phyloP scores from a whole-genome alignment of 2,888 invertebrate species.

The Cactoblastis cactorum region DNA sequence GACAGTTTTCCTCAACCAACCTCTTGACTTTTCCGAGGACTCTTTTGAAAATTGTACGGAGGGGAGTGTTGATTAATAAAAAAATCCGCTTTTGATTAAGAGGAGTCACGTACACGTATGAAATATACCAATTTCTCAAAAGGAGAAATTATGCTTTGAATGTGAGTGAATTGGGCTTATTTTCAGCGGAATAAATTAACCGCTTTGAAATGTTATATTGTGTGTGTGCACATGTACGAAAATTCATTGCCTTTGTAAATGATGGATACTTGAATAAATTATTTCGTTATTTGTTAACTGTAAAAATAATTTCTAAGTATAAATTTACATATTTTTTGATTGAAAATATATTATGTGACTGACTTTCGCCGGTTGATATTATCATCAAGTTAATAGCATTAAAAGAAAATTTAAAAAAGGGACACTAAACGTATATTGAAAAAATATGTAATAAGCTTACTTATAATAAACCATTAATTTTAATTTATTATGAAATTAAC shows the following conservation, averaged over 20 bases:
- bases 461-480: too few relatives aligned
- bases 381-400: too few relatives aligned
- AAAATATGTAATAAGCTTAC: too few relatives aligned
- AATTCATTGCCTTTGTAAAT: neutral
- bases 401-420: too few relatives aligned
- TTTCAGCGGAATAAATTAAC: constrained; percentile 1
- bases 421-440: too few relatives aligned
- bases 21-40: constrained; percentile 43
- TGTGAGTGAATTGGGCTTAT: constrained; percentile 5
- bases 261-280: too few relatives aligned
- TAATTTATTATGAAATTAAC: too few relatives aligned
- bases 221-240: neutral
- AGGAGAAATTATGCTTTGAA: neutral
- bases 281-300: too few relatives aligned
- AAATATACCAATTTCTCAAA: constrained; percentile 7
- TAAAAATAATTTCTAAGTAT: too few relatives aligned
- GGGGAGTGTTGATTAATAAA: constrained; percentile 69
- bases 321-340: too few relatives aligned
- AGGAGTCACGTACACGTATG: constrained; percentile 40
- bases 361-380: too few relatives aligned
- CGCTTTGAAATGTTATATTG: neutral
- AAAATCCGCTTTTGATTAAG: constrained; percentile 50
- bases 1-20: constrained; percentile 41
- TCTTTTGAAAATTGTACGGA: constrained; percentile 48
- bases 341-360: too few relatives aligned